A percentile compares a stretch with the other conserved stretches of the same genome.
phyloP scores from a whole-genome alignment of 2,113 vertebrate genomes.

The Lonchura striata region DNA sequence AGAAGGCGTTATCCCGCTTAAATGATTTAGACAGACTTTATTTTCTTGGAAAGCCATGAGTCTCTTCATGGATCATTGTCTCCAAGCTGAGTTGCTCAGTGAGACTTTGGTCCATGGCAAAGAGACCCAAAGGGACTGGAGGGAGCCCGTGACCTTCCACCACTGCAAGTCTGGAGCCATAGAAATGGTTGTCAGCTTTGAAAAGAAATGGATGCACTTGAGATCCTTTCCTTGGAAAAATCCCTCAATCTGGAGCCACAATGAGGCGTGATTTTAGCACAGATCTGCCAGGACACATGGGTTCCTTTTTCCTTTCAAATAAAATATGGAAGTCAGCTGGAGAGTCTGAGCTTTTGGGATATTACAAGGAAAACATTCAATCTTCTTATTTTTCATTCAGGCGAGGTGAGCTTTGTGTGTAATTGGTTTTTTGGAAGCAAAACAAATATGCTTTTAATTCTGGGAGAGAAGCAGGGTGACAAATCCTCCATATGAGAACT shows the following conservation, averaged over 20 bases:
- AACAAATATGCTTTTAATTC: background rate
- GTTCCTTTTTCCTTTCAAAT: background rate
- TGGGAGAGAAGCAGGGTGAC: background rate
- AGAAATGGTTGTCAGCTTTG: conserved; percentile 35
- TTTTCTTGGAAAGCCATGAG: conserved; percentile 35
- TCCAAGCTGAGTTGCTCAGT: background rate
- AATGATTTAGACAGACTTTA: conserved; percentile 44
- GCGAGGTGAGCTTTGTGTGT: background rate
- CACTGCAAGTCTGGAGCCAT: background rate
- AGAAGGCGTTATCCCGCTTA: conserved; percentile 17
- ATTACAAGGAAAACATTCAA: background rate
- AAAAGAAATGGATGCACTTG: background rate
- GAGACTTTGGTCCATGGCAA: background rate
- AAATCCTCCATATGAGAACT: background rate
- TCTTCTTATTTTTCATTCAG: background rate
- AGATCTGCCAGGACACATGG: background rate
- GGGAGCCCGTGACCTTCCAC: background rate
- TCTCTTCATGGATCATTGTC: conserved; percentile 19
- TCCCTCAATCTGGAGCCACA: background rate
- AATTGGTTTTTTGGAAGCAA: background rate
- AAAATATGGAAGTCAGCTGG: background rate
- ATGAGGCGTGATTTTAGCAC: background rate
- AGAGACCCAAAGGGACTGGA: background rate
- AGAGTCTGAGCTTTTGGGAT: background rate
- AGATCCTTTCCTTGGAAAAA: background rate